These are phyloP conservation scores for Neotoma lepida DNA, from an alignment of 2,113 vertebrate genomes.

Conservation along the genomic window DNA sequence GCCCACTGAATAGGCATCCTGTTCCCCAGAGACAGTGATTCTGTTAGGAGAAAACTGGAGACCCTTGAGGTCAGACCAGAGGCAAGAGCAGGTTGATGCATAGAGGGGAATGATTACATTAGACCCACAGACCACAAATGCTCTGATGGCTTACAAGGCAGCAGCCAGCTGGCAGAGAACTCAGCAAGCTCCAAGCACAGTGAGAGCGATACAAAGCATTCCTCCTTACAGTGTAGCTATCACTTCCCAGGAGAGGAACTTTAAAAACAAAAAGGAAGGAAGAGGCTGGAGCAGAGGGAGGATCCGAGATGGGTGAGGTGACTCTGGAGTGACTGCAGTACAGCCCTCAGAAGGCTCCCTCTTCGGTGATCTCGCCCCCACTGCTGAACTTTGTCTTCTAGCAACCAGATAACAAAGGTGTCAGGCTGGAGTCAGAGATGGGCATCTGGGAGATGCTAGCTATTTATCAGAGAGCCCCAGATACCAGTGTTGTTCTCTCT, in stretches of 20 bases:
- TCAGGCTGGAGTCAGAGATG: not conserved
- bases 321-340: not conserved
- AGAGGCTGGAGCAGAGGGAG: not conserved
- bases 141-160: not conserved
- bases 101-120: not conserved
- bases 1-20: not conserved
- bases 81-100: not conserved
- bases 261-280: not conserved
- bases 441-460: not conserved
- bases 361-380: not conserved
- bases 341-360: not conserved
- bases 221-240: not conserved
- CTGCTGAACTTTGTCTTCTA: not conserved
- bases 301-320: not conserved
- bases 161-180: not conserved
- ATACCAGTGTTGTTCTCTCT: not conserved
- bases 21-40: not conserved
- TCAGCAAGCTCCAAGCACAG: not conserved
- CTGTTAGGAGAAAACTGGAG: slow-evolving; percentile 24
- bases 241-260: not conserved
- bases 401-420: slow-evolving; percentile 30
- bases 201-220: not conserved
- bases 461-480: not conserved
- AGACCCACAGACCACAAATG: not conserved
- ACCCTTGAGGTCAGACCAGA: not conserved